phyloP scores from a whole-genome alignment of 2,797 vertebrate species.

The Trichosurus vulpecula region DNA sequence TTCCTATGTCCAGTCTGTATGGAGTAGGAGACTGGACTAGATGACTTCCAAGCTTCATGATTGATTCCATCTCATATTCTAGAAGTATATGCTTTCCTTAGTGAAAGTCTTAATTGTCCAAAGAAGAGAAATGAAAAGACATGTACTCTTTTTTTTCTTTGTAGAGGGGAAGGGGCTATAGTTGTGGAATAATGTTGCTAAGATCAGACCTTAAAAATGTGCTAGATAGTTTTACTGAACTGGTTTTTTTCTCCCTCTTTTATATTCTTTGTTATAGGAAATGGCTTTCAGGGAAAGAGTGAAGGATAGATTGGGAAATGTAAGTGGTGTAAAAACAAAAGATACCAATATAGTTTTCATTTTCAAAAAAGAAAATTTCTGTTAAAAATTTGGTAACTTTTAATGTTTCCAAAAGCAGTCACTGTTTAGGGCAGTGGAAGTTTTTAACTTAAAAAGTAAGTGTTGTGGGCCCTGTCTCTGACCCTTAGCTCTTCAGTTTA shows the following conservation, averaged over 20 bases:
- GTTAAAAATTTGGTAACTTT: background rate
- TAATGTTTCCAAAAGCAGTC: background rate
- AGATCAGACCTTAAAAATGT: background rate
- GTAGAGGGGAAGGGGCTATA: background rate
- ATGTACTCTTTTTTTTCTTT: background rate
- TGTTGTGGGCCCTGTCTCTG: background rate
- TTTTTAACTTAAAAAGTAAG: background rate
- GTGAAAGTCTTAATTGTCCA: background rate
- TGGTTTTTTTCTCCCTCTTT: background rate
- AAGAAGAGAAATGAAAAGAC: background rate
- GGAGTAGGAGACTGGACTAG: background rate
- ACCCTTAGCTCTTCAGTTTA: background rate
- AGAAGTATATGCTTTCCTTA: background rate
- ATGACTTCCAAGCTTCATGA: background rate
- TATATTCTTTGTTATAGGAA: background rate
- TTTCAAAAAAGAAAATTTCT: background rate
- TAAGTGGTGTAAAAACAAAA: background rate
- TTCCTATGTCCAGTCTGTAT: background rate
- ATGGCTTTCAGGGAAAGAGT: background rate
- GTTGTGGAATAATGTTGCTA: background rate
- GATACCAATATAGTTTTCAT: background rate
- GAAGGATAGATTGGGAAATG: background rate
- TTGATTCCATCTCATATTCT: background rate
- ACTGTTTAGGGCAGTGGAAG: background rate
- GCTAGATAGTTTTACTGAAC: background rate